Evolutionary conservation across 2,888 invertebrate genomes (phyloP).

Genomic region (Watsonalla cultraria): DNA sequence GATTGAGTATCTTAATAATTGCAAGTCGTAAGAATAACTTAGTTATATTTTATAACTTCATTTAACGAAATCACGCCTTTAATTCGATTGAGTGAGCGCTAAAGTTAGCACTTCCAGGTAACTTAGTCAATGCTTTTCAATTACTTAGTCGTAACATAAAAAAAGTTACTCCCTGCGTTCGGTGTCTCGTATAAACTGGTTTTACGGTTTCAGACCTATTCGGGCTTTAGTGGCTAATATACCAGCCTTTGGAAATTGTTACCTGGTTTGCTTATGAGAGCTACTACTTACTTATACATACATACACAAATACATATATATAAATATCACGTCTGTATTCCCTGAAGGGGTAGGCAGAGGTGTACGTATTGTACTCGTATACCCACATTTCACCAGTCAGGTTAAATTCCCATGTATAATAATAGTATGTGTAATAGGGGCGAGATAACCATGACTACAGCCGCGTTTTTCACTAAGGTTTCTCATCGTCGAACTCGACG

Average conservation of each 20-base stretch:
- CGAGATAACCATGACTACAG: too few species aligned
- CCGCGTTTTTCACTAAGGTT: too few species aligned
- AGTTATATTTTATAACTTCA: neutral
- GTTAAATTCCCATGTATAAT: too few species aligned
- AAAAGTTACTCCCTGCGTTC: slow-evolving; percentile 29
- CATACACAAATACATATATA: too few species aligned
- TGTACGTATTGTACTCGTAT: too few species aligned
- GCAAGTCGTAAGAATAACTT: neutral
- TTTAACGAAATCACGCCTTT: slow-evolving; percentile 11
- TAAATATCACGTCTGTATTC: too few species aligned
- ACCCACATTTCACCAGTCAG: too few species aligned
- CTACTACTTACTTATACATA: too few species aligned
- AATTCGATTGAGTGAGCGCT: slow-evolving; percentile 19
- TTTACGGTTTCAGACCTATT: slow-evolving; percentile 19
- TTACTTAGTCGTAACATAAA: slow-evolving; percentile 31
- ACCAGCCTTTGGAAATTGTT: neutral
- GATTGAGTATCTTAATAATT: neutral
- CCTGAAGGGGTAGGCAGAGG: too few species aligned
- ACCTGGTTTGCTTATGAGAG: neutral
- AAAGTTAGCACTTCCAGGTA: slow-evolving; percentile 15
- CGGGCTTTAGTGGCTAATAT: neutral
- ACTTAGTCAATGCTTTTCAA: slow-evolving; percentile 34
- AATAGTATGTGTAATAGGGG: too few species aligned
- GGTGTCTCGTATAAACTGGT: slow-evolving; percentile 25
- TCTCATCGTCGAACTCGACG: too few species aligned